phyloP scores from a whole-genome alignment of 2,113 vertebrate genomes.

The Natator depressus region DNA sequence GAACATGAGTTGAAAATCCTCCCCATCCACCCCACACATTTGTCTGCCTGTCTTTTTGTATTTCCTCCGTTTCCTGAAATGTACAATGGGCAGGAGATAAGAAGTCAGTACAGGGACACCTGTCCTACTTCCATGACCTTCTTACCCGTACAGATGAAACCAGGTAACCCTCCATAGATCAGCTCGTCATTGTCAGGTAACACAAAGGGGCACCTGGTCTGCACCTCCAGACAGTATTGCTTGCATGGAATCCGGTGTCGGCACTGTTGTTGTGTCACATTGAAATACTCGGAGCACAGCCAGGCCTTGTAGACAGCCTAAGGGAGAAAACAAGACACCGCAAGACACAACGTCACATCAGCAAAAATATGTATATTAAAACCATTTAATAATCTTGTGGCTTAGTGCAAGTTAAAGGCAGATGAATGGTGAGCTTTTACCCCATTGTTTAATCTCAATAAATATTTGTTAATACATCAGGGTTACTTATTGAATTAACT shows the following conservation, averaged over 20 bases:
- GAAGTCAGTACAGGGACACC: not conserved
- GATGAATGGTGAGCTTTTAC: not conserved
- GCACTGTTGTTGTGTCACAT: slow-evolving; percentile 86
- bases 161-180: slow-evolving; percentile 87
- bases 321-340: not conserved
- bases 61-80: not conserved
- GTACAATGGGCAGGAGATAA: not conserved
- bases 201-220: slow-evolving; percentile 87
- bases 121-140: not conserved
- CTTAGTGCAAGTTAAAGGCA: not conserved
- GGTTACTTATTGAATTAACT: rapidly evolving
- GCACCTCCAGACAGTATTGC: slow-evolving; percentile 89
- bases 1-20: not conserved
- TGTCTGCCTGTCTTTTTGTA: not conserved
- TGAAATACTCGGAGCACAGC: slow-evolving; percentile 88
- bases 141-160: slow-evolving; percentile 88
- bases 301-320: slow-evolving; percentile 88
- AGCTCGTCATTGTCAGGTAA: slow-evolving; percentile 87
- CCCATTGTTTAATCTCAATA: rapidly evolving
- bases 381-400: not conserved
- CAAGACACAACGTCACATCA: slow-evolving; percentile 29
- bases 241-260: slow-evolving; percentile 85
- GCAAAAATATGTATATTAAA: rapidly evolving
- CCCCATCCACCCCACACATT: not conserved
- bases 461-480: rapidly evolving